Conservation (phyloP, 2,113 vertebrate species). For the Rhabdomys dilectus region DNA sequence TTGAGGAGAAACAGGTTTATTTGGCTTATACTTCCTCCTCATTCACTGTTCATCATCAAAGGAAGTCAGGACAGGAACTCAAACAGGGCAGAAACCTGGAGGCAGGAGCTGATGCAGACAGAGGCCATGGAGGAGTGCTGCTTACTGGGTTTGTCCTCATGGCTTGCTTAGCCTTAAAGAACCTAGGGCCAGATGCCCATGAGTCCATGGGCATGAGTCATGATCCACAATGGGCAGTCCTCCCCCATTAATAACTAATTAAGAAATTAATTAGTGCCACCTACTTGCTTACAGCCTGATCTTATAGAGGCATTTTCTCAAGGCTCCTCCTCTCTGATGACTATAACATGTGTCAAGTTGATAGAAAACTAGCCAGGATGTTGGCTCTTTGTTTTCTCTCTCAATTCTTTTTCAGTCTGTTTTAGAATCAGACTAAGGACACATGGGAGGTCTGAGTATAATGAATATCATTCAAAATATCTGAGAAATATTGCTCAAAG, state of each 20-base stretch:
- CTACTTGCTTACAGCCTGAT: not conserved
- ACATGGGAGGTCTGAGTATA: not conserved
- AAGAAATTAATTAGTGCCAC: not conserved
- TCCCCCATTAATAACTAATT: not conserved
- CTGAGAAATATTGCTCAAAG: not conserved
- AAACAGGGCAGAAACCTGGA: not conserved
- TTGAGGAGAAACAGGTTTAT: too few relatives aligned
- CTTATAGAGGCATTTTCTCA: not conserved
- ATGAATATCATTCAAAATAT: not conserved
- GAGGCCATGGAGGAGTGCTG: not conserved
- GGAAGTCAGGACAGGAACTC: not conserved
- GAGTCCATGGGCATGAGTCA: too few relatives aligned
- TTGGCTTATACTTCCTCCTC: not conserved
- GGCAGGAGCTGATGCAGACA: not conserved
- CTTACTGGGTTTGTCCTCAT: not conserved
- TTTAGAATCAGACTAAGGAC: not conserved
- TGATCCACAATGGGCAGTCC: not conserved
- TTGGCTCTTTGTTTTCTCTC: not conserved
- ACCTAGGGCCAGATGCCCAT: too few relatives aligned
- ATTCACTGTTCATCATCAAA: not conserved
- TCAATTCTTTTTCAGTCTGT: not conserved
- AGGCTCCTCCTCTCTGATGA: not conserved
- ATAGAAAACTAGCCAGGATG: not conserved
- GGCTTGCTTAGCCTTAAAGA: not conserved
- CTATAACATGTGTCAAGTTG: not conserved